These are phyloP conservation scores for Unio delphinus DNA, from an alignment of 2,888 invertebrate species.

Conservation along the genomic window DNA sequence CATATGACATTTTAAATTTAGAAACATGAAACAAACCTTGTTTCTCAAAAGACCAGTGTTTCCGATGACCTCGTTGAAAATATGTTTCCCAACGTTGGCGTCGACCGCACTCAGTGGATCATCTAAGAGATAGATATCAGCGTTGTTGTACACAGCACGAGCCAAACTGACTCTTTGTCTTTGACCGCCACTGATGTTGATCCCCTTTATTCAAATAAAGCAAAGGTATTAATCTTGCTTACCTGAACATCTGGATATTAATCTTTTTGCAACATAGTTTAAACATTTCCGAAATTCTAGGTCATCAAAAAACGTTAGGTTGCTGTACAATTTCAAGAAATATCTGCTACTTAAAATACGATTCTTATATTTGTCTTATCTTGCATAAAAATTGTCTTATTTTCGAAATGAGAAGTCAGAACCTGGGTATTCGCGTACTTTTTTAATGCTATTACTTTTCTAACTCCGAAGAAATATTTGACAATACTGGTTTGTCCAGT, in stretches of 20 bases:
- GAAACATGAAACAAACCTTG: conserved; percentile 62
- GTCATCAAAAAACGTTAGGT: too few relatives aligned
- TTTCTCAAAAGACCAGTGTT: conserved; percentile 76
- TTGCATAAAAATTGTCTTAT: too few relatives aligned
- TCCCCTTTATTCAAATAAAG: conserved; percentile 63
- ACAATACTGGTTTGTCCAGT: too few relatives aligned
- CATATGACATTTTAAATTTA: too few relatives aligned
- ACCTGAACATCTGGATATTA: neutral
- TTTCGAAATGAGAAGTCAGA: too few relatives aligned
- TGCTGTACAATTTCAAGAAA: too few relatives aligned
- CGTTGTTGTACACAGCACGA: conserved; percentile 69
- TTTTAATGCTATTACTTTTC: too few relatives aligned
- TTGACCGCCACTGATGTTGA: conserved; percentile 71
- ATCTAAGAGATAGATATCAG: conserved; percentile 87
- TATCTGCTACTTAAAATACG: too few relatives aligned
- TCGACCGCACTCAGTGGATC: conserved; percentile 97
- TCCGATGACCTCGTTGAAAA: conserved; percentile 94
- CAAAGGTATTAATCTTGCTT: neutral
- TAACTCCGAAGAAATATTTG: too few relatives aligned
- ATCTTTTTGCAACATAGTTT: neutral
- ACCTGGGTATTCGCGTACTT: too few relatives aligned
- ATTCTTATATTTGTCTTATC: too few relatives aligned
- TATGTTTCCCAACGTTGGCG: conserved; percentile 97
- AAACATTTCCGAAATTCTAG: neutral
- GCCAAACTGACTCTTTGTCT: conserved; percentile 71